Percentiles rank a stretch among this genome's conserved stretches.
Evolutionary conservation across 2,888 invertebrate species (phyloP).

Genomic region (Amiota minor): DNA sequence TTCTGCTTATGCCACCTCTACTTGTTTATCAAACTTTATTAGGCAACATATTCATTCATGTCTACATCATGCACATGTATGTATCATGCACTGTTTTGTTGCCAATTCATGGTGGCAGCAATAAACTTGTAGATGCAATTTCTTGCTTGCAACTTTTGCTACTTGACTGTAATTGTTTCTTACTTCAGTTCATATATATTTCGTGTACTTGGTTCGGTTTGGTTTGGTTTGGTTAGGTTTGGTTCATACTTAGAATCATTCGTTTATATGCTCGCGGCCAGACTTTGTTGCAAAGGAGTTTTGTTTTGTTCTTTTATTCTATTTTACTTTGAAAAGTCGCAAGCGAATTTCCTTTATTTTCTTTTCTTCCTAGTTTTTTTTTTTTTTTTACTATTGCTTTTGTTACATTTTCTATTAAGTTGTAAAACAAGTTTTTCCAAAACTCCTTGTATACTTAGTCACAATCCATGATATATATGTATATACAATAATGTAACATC

Average conservation of each 20-base stretch:
- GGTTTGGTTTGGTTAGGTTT: too few relatives aligned
- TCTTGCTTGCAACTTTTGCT: too few relatives aligned
- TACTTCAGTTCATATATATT: too few relatives aligned
- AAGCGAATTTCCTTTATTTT: neutral
- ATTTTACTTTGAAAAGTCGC: conserved; percentile 2
- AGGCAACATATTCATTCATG: conserved; percentile 16
- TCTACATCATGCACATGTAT: too few relatives aligned
- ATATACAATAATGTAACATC: neutral
- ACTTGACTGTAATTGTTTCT: too few relatives aligned
- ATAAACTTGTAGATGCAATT: neutral
- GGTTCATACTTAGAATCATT: too few relatives aligned
- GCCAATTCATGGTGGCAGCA: neutral
- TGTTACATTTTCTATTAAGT: conserved; percentile 5
- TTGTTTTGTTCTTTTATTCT: neutral
- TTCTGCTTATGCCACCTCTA: conserved; percentile 26
- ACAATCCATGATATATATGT: neutral
- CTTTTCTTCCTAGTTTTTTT: too few relatives aligned
- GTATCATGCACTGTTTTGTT: neutral
- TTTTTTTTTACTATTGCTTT: too few relatives aligned
- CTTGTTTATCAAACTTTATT: conserved; percentile 65
- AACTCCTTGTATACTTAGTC: neutral
- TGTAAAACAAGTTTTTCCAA: conserved; percentile 20
- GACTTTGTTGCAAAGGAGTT: neutral
- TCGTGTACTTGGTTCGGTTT: too few relatives aligned
- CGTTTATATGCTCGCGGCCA: conserved; percentile 5